These are phyloP conservation scores for Antigone vipio DNA, from an alignment of 2,113 vertebrate genomes.

Conservation along the genomic window DNA sequence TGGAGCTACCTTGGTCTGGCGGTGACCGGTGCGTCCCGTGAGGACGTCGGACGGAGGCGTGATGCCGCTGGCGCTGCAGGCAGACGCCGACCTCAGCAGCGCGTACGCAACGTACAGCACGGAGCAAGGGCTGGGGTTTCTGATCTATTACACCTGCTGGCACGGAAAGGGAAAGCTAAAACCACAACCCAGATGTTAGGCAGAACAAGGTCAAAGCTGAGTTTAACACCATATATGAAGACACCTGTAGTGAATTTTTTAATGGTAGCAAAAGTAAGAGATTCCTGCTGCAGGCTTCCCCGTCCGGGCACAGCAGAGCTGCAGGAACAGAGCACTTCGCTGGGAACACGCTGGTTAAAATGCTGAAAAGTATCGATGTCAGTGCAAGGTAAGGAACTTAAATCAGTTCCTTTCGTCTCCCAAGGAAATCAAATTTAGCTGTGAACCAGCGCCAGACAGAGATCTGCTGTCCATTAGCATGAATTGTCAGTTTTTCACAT, in stretches of 20 bases:
- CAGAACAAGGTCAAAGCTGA: background rate
- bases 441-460: conserved; percentile 36
- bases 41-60: accelerated
- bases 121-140: accelerated
- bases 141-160: background rate
- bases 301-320: background rate
- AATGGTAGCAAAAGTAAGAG: background rate
- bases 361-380: background rate
- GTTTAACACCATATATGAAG: background rate
- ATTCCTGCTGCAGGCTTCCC: background rate
- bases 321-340: background rate
- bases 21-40: background rate
- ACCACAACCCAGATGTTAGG: conserved; percentile 37
- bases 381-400: conserved; percentile 22
- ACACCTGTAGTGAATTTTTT: conserved; percentile 29
- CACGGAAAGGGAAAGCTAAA: background rate
- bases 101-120: accelerated
- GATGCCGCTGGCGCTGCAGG: accelerated
- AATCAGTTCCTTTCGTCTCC: conserved; percentile 40
- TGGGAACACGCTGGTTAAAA: background rate
- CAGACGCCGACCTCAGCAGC: background rate
- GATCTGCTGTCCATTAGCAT: conserved; percentile 45
- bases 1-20: background rate
- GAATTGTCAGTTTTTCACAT: conserved; percentile 52
- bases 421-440: conserved; percentile 33